These are phyloP conservation scores for Hypsibius dujardini DNA, from an alignment of 1,140 invertebrate species.

Conservation along the genomic window DNA sequence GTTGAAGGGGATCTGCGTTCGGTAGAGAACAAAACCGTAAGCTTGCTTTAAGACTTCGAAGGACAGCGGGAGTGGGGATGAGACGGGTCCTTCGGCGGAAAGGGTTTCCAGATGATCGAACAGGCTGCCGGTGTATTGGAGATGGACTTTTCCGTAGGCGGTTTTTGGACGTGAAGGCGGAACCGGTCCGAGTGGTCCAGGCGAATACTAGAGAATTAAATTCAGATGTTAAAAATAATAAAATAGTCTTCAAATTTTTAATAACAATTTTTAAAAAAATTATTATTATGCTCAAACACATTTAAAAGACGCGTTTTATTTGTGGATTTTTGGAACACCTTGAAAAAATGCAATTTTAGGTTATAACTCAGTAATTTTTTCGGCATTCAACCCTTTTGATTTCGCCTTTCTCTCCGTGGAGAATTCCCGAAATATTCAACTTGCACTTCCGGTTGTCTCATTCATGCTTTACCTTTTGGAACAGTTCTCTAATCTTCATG, in stretches of 20 bases:
- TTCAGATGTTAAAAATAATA: background rate
- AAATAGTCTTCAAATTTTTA: conserved; percentile 1
- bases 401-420: too few relatives aligned
- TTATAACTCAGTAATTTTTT: too few relatives aligned
- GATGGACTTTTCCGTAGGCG: conserved; percentile 30
- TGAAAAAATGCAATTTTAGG: too few relatives aligned
- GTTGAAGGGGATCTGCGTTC: conserved; percentile 22
- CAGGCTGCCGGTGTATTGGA: conserved; percentile 13
- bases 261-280: background rate
- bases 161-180: conserved; percentile 38
- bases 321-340: too few relatives aligned
- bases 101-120: background rate
- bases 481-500: conserved; percentile 30
- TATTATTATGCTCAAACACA: background rate
- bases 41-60: conserved; percentile 26
- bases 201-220: conserved; percentile 32
- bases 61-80: conserved; percentile 22
- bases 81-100: background rate
- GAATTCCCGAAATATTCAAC: too few relatives aligned
- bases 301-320: too few relatives aligned
- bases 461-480: conserved; percentile 28
- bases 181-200: conserved; percentile 33
- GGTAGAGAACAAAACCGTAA: conserved; percentile 27
- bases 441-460: too few relatives aligned
- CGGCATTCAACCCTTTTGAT: too few relatives aligned